These are phyloP conservation scores for Trichomalopsis sarcophagae DNA, from an alignment of 1,140 invertebrate species.

Conservation along the genomic window DNA sequence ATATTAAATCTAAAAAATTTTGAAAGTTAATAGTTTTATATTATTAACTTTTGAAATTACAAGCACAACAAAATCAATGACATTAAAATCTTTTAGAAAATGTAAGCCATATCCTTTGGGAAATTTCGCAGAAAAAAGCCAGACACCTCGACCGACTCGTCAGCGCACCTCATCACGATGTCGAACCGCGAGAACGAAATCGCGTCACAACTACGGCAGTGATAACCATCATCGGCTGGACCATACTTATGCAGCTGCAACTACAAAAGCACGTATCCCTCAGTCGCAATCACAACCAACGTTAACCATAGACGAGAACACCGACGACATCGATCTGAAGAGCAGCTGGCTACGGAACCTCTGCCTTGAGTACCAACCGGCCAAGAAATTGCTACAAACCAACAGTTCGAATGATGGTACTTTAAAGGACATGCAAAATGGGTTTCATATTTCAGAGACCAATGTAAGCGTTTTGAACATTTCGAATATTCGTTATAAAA, in stretches of 20 bases:
- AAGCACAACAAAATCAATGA: too few relatives aligned
- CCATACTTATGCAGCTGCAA: constrained; percentile 47
- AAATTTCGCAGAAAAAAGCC: not conserved
- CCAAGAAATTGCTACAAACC: constrained; percentile 1
- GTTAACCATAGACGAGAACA: not conserved
- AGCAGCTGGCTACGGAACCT: constrained; percentile 39
- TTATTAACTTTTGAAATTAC: too few relatives aligned
- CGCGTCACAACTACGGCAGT: constrained; percentile 27
- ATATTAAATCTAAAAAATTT: too few relatives aligned
- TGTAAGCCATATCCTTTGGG: too few relatives aligned
- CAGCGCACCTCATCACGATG: not conserved
- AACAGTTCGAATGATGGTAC: not conserved
- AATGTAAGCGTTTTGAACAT: constrained; percentile 32
- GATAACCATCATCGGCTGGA: constrained; percentile 47
- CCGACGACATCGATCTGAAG: constrained; percentile 30
- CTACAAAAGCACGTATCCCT: not conserved
- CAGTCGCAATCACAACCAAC: not conserved
- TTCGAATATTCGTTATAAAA: not conserved
- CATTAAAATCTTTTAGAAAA: too few relatives aligned
- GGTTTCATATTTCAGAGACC: not conserved
- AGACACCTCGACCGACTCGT: not conserved
- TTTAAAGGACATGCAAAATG: not conserved
- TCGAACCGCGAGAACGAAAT: constrained; percentile 22
- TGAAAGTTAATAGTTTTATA: too few relatives aligned
- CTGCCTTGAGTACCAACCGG: constrained; percentile 40